Base-by-base conservation (phyloP, 2,888 invertebrate species). In the Nephrocerus scutellatus region DNA sequence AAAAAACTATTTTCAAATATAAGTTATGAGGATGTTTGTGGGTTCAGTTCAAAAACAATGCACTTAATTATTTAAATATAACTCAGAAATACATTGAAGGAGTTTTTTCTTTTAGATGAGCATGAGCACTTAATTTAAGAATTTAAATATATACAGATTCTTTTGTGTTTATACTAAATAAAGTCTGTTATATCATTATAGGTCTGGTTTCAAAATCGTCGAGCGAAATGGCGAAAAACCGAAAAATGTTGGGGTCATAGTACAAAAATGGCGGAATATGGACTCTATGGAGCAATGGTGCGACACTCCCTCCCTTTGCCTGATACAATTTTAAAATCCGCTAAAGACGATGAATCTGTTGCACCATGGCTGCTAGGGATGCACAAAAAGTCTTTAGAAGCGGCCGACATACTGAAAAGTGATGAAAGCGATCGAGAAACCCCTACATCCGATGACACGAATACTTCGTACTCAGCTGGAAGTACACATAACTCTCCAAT, bases 191-290 rank as follows among this genome's bases (percentile, higher is more conserved):
- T 33, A 9, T 44, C 6, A 13, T 75, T 73, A 1, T 76, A 98
- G 97, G 97, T 98, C 21, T 98, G 97, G 97, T 98, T 68, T 46
- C 69, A 69, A 74, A 98, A 98, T 71, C 80, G 97, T 14, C 78
- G 97, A 30, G 97, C 97, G 59, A 97, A 97, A 68, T 98, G 97
- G 97, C 82, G 97, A 50, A 98, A 98, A 72, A 98, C 97, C 31
- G 97, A 98, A 72, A 98, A 98, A 71, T 96, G 95, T 58, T 98
- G 98, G 98, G 98, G 98, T 33, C 79, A 93, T 59, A 92, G 92
- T 67, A 97, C 97, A 57, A 98, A 97, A 70, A 98, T 98, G 98
- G 98, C 98, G 49, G 98, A 98, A 72, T 98, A 98, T 66, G 98
- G 98, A 2, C 77, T 98, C 30, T 98, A 98, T 69, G 98, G 98